Percentiles rank a stretch among this genome's conserved stretches.
Evolutionary conservation across 2,113 vertebrate species (phyloP).

Genomic region (Brachyhypopomus gauderio): DNA sequence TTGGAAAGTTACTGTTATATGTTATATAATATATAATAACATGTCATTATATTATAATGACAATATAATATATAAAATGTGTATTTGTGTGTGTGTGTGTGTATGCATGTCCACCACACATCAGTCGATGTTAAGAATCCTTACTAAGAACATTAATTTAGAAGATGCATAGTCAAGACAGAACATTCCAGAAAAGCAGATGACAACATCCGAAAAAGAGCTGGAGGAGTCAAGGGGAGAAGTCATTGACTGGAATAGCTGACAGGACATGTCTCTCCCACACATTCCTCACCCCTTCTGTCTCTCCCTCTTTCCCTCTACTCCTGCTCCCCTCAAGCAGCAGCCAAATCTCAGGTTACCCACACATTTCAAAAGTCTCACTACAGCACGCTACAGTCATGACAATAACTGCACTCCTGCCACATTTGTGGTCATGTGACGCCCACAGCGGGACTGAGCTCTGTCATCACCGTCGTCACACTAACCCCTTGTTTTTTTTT

Average conservation of each 20-base stretch:
- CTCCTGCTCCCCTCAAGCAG: not conserved
- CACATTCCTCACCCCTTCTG: not conserved
- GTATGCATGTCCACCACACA: not conserved
- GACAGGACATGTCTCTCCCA: not conserved
- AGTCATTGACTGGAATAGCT: conserved; percentile 5
- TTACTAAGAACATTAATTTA: not conserved
- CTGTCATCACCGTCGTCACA: no score
- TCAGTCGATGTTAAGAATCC: not conserved
- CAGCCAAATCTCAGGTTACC: not conserved
- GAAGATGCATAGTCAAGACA: not conserved
- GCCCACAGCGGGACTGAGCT: no score
- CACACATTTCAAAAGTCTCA: no score
- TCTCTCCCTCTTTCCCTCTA: not conserved
- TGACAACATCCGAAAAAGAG: not conserved
- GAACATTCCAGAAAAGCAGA: not conserved
- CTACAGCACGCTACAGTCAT: no score
- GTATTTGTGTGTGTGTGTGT: no score
- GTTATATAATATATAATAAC: no score
- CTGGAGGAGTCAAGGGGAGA: not conserved
- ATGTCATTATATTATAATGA: no score
- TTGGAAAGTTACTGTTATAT: no score
- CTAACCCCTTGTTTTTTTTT: no score
- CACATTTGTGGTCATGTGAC: no score
- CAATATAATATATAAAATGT: no score
- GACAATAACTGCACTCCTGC: no score